Base-by-base conservation (phyloP, 2,888 invertebrate genomes). In the Ophion slaviceki region DNA sequence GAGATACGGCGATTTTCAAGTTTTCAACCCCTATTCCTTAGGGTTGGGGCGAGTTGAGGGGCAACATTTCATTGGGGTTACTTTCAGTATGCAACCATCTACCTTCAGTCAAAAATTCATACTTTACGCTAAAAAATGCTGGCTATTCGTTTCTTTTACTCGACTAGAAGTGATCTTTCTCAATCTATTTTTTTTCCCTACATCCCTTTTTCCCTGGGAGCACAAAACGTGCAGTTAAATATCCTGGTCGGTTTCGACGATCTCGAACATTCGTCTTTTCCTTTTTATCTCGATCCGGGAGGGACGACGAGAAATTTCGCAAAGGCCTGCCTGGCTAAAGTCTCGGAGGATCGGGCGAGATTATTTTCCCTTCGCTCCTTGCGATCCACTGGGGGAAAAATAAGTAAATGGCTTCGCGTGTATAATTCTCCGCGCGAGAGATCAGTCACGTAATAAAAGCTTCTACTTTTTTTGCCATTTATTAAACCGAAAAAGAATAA, bases 391-490 rank as follows among this genome's bases (percentile, higher is more conserved):
- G 57, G 59, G 70, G 32, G 53, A 14, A n/a, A 17, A 53, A 28
- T 36, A 59, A 64, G 28, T 24, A 75, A 10, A 70, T 24, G 53
- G 47, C 6, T 59, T 11, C 20, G 11, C 53, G 32, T 10, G 71
- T 53, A 80, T 77, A 84, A 84, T 80, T 84, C 72, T 67, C 72
- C 10, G 28, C 53, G 11, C n/a, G 36, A 40, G 8, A 14, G 47
- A 62, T 61, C 59, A 57, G 72, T 84, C 80, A 77, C 80, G 80
- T 64, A 76, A 64, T 76, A 76, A 62, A 70, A 20, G 17, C 32
- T 57, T 77, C 53, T 47, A 57, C 57, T 53, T n/a, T 70, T 32
- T 20, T 20, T 66, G 61, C n/a, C 17, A 59, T 68, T 68, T 32
- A 17, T 82, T 14, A 32, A 68, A 68, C 17, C 53, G 53, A 67